Evolutionary conservation across 2,113 vertebrate genomes (phyloP).

Genomic region (Eonycteris spelaea): DNA sequence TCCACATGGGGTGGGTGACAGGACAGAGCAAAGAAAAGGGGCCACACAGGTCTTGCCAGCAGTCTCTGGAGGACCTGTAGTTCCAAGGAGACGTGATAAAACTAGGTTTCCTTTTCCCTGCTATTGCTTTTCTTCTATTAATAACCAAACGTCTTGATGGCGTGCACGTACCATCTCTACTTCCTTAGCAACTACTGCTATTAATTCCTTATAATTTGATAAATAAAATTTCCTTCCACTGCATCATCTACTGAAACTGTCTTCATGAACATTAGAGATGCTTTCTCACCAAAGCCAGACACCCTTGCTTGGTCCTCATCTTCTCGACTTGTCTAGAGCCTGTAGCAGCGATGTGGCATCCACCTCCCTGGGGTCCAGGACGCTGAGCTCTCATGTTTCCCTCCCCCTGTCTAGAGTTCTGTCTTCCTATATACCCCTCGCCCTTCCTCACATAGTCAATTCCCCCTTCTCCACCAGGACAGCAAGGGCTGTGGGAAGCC

Average conservation of each 20-base stretch:
- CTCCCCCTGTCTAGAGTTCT: neutral
- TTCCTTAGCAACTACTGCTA: neutral
- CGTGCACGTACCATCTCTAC: neutral
- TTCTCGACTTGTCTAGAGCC: neutral
- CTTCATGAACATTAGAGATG: neutral
- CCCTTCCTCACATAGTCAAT: neutral
- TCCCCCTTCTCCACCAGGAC: neutral
- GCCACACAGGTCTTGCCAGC: neutral
- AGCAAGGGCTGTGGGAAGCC: neutral
- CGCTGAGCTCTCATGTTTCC: neutral
- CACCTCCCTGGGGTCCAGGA: neutral
- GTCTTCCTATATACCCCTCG: fast-evolving
- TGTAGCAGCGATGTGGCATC: neutral
- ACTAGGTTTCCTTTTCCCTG: neutral
- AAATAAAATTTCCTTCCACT: neutral
- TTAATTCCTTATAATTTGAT: neutral
- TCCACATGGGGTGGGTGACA: neutral
- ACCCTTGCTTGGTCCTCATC: neutral
- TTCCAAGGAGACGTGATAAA: neutral
- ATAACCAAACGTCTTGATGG: neutral
- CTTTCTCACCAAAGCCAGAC: neutral
- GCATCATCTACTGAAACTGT: neutral
- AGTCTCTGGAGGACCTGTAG: neutral
- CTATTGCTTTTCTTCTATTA: neutral
- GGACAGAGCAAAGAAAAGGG: neutral